phyloP scores from a whole-genome alignment of 1,140 invertebrate genomes.

The Galleria mellonella region DNA sequence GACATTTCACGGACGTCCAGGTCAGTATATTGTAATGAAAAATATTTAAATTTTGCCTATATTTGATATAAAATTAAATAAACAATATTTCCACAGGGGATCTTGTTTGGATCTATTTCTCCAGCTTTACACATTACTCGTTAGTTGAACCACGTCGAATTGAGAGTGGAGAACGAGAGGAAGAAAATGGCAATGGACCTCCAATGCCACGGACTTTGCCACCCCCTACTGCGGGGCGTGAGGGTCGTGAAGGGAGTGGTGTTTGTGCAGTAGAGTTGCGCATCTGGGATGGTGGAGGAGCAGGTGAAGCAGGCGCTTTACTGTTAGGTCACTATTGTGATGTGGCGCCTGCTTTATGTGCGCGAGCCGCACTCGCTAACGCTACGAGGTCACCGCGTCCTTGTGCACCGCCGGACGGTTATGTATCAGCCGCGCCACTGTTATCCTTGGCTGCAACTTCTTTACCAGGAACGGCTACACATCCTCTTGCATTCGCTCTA shows the following conservation, averaged over 20 bases:
- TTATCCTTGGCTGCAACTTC: constrained; percentile 66
- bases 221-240: constrained; percentile 18
- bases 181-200: constrained; percentile 20
- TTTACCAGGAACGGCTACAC: constrained; percentile 79
- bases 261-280: constrained; percentile 76
- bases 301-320: constrained; percentile 31
- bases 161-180: constrained; percentile 47
- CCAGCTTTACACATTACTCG: constrained; percentile 86
- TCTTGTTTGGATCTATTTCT: constrained; percentile 90
- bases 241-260: constrained; percentile 9
- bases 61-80: not conserved
- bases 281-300: constrained; percentile 77
- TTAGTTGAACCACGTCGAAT: constrained; percentile 73
- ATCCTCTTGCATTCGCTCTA: constrained; percentile 78
- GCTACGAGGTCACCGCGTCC: constrained; percentile 83
- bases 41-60: not conserved
- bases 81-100: constrained; percentile 72
- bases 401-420: constrained; percentile 84
- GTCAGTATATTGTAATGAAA: constrained; percentile 20
- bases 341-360: constrained; percentile 84
- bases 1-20: constrained; percentile 84
- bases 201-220: constrained; percentile 13
- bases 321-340: constrained; percentile 82
- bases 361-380: constrained; percentile 85
- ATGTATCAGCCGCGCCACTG: constrained; percentile 78